These are phyloP conservation scores for Pitangus sulphuratus DNA, from an alignment of 2,797 vertebrate genomes.

Conservation along the genomic window DNA sequence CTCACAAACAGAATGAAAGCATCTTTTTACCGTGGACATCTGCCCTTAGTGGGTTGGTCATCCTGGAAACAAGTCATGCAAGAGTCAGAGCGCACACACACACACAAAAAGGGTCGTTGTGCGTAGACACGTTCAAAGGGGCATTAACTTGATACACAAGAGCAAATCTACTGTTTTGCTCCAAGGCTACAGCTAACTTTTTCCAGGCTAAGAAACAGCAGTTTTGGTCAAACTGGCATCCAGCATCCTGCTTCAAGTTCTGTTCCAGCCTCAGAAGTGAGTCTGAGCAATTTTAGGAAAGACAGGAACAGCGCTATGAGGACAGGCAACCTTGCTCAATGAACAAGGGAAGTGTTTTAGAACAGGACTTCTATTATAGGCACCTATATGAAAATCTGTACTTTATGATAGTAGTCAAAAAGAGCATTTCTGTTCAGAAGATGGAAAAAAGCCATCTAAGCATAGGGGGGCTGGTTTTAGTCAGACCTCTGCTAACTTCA, in stretches of 20 bases:
- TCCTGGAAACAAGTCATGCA: neutral
- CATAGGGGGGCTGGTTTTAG: neutral
- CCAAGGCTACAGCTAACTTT: neutral
- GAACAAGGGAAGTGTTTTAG: neutral
- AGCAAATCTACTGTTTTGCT: neutral
- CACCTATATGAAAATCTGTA: neutral
- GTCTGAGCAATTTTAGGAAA: neutral
- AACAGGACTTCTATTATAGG: neutral
- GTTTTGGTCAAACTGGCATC: neutral
- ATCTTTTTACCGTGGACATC: neutral
- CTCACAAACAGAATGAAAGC: slow-evolving; percentile 8
- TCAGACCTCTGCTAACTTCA: neutral
- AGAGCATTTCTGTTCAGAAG: neutral
- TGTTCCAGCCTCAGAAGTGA: neutral
- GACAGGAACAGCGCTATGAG: neutral
- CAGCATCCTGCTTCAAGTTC: neutral
- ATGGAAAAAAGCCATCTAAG: neutral
- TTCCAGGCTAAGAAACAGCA: neutral
- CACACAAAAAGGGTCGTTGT: neutral
- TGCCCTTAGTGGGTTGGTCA: neutral
- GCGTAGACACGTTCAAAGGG: neutral
- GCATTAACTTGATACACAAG: neutral
- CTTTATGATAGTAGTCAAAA: neutral
- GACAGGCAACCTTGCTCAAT: neutral
- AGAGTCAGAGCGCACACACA: neutral